These are phyloP conservation scores for Drosophila mercatorum DNA, from an alignment of 2,888 invertebrate species.

Conservation along the genomic window DNA sequence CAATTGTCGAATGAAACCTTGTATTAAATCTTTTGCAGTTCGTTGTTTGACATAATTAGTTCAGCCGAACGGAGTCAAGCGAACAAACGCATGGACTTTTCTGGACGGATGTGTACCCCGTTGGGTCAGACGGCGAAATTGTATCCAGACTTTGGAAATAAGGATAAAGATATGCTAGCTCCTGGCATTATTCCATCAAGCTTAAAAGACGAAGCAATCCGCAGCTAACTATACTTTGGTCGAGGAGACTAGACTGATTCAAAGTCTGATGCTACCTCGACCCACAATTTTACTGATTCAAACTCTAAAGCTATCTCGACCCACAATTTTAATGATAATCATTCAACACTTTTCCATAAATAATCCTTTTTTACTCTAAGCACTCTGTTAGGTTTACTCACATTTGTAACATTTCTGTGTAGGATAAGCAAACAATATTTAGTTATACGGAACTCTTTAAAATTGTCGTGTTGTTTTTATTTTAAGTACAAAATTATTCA, in stretches of 20 bases:
- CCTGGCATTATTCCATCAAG: conserved; percentile 33
- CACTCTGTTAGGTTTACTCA: conserved; percentile 4
- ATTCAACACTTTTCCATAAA: neutral
- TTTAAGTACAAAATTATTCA: conserved; percentile 13
- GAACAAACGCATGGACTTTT: conserved; percentile 86
- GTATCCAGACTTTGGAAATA: conserved; percentile 88
- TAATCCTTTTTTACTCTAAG: conserved; percentile 3
- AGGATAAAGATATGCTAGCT: conserved; percentile 72
- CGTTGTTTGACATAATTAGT: conserved; percentile 86
- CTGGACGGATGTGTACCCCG: conserved; percentile 88
- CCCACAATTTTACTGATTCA: neutral
- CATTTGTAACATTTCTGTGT: neutral
- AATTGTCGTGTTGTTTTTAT: conserved; percentile 1
- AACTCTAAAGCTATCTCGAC: no score
- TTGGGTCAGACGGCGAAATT: conserved; percentile 88
- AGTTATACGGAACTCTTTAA: conserved; percentile 1
- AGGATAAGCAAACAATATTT: neutral
- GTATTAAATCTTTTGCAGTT: conserved; percentile 72
- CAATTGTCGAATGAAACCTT: neutral
- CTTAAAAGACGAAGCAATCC: conserved; percentile 76
- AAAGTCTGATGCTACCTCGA: no score
- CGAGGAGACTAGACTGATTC: neutral
- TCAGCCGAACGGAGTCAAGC: conserved; percentile 85
- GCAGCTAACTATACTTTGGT: conserved; percentile 24
- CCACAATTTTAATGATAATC: neutral